Evolutionary conservation across 2,888 invertebrate species (phyloP), one percentile per base, ranked within the genome.

Genomic region (Pachydiplax longipennis): DNA sequence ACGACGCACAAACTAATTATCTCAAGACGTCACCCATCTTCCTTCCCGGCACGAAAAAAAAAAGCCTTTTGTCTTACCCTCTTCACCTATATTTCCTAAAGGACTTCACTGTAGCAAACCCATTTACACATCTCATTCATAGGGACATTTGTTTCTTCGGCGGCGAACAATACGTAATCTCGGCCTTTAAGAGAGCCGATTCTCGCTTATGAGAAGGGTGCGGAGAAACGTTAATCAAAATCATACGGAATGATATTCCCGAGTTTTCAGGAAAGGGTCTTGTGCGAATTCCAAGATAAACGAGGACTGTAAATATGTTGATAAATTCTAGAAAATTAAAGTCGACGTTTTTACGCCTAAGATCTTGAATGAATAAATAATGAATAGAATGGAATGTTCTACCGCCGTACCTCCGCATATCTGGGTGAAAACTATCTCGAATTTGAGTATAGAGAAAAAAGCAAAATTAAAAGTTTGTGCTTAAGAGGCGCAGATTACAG

Each of bases 1-100:
- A 48, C 61, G 53, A 44, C 61, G 12, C 87, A 65, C 87, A 87
- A 87, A 87, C 87, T 87, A 87, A 87, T 87, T 87, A 87, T 61
- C 87, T 87, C 61, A 40, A 37, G 61, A 37, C 58, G 61, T n/a
- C 53, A 22, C 22, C 31, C 18, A 58, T 31, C 83, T n/a, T 53
- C 53, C n/a, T 25, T 58, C 31, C 35, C 82, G 15, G 13, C 13
- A 31, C 53, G 25, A 25, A 25, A 53, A 48, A 48, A n/a, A 53
- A 25, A n/a, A 15, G 13, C 87, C 61, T 58, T 25, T 35, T 37
- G 22, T 37, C 25, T 31, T 53, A 35, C 83, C 83, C 31, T 61
- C 87, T 48, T 18, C 73, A 73, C 73, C 73, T 73, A 73, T 73
- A 73, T 73, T 73, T 73, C 61, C 58, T 58, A n/a, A 87, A 87